Conservation (phyloP, 2,797 vertebrate species). For the Euthynnus affinis region DNA sequence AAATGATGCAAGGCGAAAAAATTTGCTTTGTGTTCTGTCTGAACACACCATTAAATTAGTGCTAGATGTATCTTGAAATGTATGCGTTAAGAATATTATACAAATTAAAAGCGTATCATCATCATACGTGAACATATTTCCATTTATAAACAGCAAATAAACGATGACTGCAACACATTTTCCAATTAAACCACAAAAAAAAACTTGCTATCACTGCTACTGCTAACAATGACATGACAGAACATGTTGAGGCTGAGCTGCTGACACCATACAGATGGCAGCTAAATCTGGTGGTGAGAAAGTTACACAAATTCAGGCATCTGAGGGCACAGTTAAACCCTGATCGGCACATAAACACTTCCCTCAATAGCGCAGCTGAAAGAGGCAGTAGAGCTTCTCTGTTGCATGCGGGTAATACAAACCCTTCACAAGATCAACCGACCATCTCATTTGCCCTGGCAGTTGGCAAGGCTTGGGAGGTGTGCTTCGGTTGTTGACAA, state of each 20-base stretch:
- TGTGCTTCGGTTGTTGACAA: slow-evolving; percentile 65
- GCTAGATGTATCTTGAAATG: too few species aligned
- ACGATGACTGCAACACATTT: neutral
- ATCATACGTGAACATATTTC: neutral
- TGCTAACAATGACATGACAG: slow-evolving; percentile 31
- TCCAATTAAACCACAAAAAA: neutral
- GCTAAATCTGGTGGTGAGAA: slow-evolving; percentile 41
- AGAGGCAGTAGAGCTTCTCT: slow-evolving; percentile 54
- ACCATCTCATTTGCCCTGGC: slow-evolving; percentile 75
- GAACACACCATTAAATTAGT: too few species aligned
- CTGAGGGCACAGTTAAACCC: slow-evolving; percentile 52
- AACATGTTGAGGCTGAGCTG: slow-evolving; percentile 20
- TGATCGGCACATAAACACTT: slow-evolving; percentile 76
- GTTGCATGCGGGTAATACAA: slow-evolving; percentile 68
- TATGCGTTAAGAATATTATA: too few species aligned
- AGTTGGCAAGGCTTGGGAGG: slow-evolving; percentile 67
- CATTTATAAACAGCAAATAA: neutral
- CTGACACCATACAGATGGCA: slow-evolving; percentile 42
- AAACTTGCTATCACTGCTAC: neutral
- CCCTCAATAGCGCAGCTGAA: slow-evolving; percentile 68
- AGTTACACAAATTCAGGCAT: slow-evolving; percentile 46
- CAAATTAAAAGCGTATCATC: neutral
- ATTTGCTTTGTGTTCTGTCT: too few species aligned
- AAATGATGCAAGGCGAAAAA: too few species aligned
- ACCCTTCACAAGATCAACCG: slow-evolving; percentile 62